Base-by-base conservation (phyloP, 1,140 invertebrate species). In the Leptonema lineaticorne region DNA sequence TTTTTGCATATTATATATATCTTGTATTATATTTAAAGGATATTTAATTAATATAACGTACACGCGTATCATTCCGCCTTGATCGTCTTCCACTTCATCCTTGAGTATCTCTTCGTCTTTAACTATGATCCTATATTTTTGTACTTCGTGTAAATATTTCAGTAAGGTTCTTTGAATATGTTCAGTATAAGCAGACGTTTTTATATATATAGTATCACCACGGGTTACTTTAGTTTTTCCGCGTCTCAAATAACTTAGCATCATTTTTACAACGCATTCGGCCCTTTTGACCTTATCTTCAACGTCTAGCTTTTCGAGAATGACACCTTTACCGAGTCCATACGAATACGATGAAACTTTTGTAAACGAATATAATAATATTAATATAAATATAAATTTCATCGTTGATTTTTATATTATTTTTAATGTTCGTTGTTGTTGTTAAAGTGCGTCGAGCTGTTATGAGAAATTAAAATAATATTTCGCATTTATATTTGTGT, bases 1-100 rank as follows among this genome's bases (percentile, higher is more conserved):
- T 16, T 60, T 46, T 27, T 48, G 45, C 28, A 67, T 37, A n/a
- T 59, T 63, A 5, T 14, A 0, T 5, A 63, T 24, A 28, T 69
- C 37, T 56, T 56, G 56, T 1, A 27, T 37, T 30, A 69, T 37
- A 8, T 63, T 30, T 18, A 63, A 11, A 26, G 53, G 56, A 20
- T 59, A 45, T 29, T 60, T 53, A 1, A 67, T 26, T 0, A 67
- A 9, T 1, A 48, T 18, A 5, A 67, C 48, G 33, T 67, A 67
- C n/a, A 26, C 62, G 9, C 41, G 59, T 22, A 28, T 4, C 24
- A 53, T 26, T 26, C 27, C 66, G 20, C 48, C 56, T 8, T 29
- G 20, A 26, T 29, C 41, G 1, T 16, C n/a, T 5, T n/a, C 24
- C 26, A 27, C 18, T 2, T 9, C 4, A 1, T 41, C 57, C 30